Percentiles rank a stretch among this genome's conserved stretches.
Conservation (phyloP, 1,140 invertebrate genomes). For the Drosophila suzukii region DNA sequence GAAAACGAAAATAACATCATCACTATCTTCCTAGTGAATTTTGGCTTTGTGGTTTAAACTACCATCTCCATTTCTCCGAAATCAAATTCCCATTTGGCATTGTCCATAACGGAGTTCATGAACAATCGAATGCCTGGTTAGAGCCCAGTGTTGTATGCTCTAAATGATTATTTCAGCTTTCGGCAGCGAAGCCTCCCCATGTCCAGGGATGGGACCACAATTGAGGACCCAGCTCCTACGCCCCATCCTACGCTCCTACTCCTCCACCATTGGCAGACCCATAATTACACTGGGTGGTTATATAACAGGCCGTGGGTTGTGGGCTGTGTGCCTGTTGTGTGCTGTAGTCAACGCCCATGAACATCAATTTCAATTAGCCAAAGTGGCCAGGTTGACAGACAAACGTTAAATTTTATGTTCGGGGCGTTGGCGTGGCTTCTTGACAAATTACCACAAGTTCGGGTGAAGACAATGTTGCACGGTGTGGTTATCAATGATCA, state of each 20-base stretch:
- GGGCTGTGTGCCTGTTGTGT: conserved; percentile 9
- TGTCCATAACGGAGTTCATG: conserved; percentile 1
- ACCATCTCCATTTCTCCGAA: neutral
- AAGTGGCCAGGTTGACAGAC: conserved; percentile 80
- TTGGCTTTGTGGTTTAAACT: neutral
- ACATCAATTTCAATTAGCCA: conserved; percentile 83
- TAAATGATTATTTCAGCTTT: conserved; percentile 51
- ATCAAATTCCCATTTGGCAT: conserved; percentile 17
- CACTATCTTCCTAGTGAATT: too few species aligned
- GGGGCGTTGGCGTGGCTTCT: conserved; percentile 66
- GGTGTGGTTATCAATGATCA: conserved; percentile 54
- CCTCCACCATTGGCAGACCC: conserved; percentile 7
- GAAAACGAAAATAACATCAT: neutral
- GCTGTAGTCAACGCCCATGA: conserved; percentile 58
- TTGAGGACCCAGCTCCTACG: neutral
- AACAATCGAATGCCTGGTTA: conserved; percentile 13
- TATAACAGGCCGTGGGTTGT: conserved; percentile 18
- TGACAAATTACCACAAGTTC: conserved; percentile 54
- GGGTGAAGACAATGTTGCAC: conserved; percentile 60
- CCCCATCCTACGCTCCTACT: neutral
- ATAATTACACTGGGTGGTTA: conserved; percentile 46
- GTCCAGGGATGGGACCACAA: conserved; percentile 22
- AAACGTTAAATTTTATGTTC: conserved; percentile 81
- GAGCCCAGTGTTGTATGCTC: conserved; percentile 21
- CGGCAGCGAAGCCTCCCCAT: conserved; percentile 7